These are phyloP conservation scores for Ganaspis sp. DNA, from an alignment of 1,140 invertebrate genomes.

Conservation along the genomic window DNA sequence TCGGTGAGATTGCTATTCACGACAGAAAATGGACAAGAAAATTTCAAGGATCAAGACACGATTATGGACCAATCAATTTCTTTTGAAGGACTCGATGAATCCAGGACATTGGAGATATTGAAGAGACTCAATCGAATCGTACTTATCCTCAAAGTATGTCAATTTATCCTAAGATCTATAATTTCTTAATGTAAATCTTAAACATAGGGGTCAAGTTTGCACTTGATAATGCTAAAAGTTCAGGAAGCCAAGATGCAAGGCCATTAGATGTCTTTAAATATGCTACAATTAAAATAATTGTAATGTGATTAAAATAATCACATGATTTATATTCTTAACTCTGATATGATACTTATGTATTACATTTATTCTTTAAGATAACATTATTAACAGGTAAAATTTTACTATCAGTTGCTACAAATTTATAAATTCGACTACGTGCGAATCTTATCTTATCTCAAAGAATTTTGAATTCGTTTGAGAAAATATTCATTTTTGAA, in stretches of 20 bases:
- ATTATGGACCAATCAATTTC: constrained; percentile 39
- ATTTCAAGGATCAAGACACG: constrained; percentile 37
- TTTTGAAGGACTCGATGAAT: constrained; percentile 87
- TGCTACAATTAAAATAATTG: too few relatives aligned
- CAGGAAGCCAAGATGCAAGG: background rate
- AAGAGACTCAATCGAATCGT: constrained; percentile 94
- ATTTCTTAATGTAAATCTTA: constrained; percentile 34
- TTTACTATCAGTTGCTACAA: too few relatives aligned
- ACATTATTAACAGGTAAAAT: too few relatives aligned
- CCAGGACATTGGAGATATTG: constrained; percentile 93
- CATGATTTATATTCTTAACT: too few relatives aligned
- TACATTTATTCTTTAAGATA: too few relatives aligned
- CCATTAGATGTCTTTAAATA: background rate
- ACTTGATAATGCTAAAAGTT: background rate
- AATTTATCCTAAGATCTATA: constrained; percentile 36
- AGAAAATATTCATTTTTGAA: too few relatives aligned
- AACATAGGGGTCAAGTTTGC: constrained; percentile 26
- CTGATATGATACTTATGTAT: too few relatives aligned
- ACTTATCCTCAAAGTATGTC: constrained; percentile 93
- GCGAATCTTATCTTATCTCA: too few relatives aligned
- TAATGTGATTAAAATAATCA: too few relatives aligned
- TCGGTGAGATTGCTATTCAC: constrained; percentile 91
- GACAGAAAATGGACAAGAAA: constrained; percentile 65
- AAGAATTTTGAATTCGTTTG: too few relatives aligned
- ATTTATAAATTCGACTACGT: too few relatives aligned